A percentile compares a stretch with the other conserved stretches of the same genome.
These are phyloP conservation scores for Ostrea edulis DNA, from an alignment of 1,140 invertebrate species.

Conservation along the genomic window DNA sequence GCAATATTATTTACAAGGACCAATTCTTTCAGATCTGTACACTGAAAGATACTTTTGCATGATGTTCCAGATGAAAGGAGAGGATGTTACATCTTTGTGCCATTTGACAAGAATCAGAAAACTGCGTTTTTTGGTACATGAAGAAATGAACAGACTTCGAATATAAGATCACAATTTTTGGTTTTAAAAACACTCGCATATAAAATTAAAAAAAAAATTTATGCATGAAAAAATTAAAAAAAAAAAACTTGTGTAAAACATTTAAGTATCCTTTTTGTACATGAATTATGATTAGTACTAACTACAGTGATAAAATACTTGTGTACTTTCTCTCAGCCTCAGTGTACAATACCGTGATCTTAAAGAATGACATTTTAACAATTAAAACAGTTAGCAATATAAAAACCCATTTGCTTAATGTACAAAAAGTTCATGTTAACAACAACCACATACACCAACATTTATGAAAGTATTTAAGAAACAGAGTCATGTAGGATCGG, in stretches of 20 bases:
- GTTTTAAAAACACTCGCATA: slow-evolving; percentile 16
- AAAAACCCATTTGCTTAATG: slow-evolving; percentile 22
- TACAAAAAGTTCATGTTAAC: slow-evolving; percentile 23
- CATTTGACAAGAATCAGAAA: neutral
- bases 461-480: neutral
- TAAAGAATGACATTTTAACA: slow-evolving; percentile 33
- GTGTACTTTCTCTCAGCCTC: slow-evolving; percentile 12
- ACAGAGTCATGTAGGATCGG: slow-evolving; percentile 22
- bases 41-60: neutral
- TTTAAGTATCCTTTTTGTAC: slow-evolving; percentile 20
- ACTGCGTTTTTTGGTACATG: neutral
- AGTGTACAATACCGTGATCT: slow-evolving; percentile 32
- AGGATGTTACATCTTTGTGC: neutral
- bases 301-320: slow-evolving; percentile 34
- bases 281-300: slow-evolving; percentile 23
- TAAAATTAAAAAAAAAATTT: slow-evolving; percentile 13
- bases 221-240: neutral
- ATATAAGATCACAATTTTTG: slow-evolving; percentile 29
- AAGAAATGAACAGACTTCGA: neutral
- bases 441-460: slow-evolving; percentile 36
- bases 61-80: neutral
- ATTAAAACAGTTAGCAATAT: neutral
- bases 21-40: slow-evolving; percentile 28
- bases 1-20: slow-evolving; percentile 27
- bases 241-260: slow-evolving; percentile 13